These are phyloP conservation scores for Trichacis sp. DNA, from an alignment of 2,888 invertebrate species.

Conservation along the genomic window DNA sequence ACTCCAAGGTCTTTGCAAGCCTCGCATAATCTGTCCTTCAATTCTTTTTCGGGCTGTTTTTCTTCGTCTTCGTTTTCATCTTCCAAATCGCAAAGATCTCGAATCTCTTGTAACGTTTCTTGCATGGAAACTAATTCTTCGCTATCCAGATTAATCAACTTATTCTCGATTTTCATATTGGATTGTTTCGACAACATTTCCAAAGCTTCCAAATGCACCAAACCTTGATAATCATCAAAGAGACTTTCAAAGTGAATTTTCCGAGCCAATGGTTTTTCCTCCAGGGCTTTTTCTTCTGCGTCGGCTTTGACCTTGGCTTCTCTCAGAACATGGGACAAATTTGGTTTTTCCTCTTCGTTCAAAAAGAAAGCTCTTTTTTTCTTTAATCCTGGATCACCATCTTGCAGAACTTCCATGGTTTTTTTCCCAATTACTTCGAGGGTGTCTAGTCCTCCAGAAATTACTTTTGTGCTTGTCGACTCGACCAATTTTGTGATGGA, in stretches of 20 bases:
- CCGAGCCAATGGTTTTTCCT: constrained; percentile 68
- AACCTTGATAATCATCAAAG: constrained; percentile 89
- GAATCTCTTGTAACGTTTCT: constrained; percentile 83
- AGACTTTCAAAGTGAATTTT: constrained; percentile 81
- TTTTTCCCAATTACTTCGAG: constrained; percentile 94
- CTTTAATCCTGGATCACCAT: constrained; percentile 89
- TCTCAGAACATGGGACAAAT: constrained; percentile 76
- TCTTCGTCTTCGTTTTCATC: constrained; percentile 75
- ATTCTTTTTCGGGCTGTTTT: constrained; percentile 70
- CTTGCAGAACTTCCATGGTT: constrained; percentile 92
- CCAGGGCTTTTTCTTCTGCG: constrained; percentile 71
- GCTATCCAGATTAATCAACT: constrained; percentile 72
- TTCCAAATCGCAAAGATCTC: constrained; percentile 82
- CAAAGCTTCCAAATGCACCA: constrained; percentile 90
- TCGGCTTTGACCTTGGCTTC: constrained; percentile 82
- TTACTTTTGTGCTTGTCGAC: constrained; percentile 79
- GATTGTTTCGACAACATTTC: constrained; percentile 91
- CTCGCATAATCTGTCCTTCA: constrained; percentile 72
- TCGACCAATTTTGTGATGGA: constrained; percentile 78
- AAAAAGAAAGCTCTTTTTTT: constrained; percentile 80
- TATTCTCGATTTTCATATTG: constrained; percentile 78
- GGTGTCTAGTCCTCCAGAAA: constrained; percentile 83
- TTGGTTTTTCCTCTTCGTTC: constrained; percentile 74
- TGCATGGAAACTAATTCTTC: constrained; percentile 77
- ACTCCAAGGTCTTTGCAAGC: constrained; percentile 77